Conservation (phyloP, 2,113 vertebrate genomes). For the Neolamprologus longior region DNA sequence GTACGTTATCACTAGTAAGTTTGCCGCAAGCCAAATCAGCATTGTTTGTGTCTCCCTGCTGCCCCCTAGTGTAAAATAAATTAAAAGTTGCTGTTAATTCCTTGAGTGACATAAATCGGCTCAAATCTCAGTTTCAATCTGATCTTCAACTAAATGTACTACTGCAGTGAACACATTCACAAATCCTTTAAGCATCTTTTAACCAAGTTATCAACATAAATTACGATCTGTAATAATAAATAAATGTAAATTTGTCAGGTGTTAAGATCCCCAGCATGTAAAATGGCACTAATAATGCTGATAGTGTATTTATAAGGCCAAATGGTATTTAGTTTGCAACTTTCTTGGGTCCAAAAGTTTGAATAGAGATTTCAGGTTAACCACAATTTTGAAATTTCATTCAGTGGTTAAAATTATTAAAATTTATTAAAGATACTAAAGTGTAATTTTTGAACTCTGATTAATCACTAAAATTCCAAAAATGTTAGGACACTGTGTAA, state of each 20-base stretch:
- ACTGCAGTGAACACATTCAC: neutral
- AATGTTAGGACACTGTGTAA: neutral
- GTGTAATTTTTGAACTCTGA: neutral
- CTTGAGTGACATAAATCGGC: neutral
- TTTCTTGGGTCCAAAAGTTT: neutral
- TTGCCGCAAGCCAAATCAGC: neutral
- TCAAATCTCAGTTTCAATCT: neutral
- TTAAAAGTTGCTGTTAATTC: neutral
- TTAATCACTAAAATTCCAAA: neutral
- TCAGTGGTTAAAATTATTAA: neutral
- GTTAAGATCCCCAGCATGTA: neutral
- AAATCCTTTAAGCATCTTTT: neutral
- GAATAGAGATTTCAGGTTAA: neutral
- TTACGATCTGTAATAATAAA: neutral
- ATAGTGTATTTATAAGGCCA: neutral
- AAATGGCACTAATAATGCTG: neutral
- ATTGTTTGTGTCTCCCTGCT: neutral
- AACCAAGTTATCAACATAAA: neutral
- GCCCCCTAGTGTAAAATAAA: neutral
- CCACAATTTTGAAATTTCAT: neutral
- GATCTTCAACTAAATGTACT: neutral
- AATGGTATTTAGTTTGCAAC: neutral
- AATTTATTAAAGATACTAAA: rapidly evolving
- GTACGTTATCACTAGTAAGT: neutral
- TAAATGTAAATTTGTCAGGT: neutral